Base-by-base conservation (phyloP, 1,140 invertebrate species). In the Aplysia californica region DNA sequence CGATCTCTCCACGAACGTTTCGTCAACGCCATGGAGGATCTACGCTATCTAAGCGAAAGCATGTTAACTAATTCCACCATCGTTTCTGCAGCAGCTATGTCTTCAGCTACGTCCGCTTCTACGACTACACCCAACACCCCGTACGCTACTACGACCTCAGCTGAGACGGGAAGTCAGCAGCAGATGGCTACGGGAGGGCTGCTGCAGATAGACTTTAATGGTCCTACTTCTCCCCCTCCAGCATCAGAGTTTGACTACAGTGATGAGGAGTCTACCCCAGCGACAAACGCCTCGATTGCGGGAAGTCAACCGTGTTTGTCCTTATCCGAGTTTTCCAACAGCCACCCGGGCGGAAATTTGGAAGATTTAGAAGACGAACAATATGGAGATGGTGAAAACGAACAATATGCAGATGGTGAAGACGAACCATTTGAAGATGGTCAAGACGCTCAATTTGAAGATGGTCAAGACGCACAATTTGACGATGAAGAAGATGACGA, bases 271-370 rank as follows among this genome's bases (percentile, higher is more conserved):
- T 70, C n/a, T n/a, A n/a, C n/a, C n/a, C n/a, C n/a, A n/a, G n/a
- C n/a, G n/a, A n/a, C n/a, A n/a, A n/a, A n/a, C n/a, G n/a, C n/a
- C n/a, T n/a, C n/a, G n/a, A n/a, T n/a, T n/a, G n/a, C n/a, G n/a
- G n/a, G n/a, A n/a, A n/a, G n/a, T n/a, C n/a, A n/a, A n/a, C 58
- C 15, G 68, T 70, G 35, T 55, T 70, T 55, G 58, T 70, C 36
- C 58, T 20, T 70, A 70, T 1, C 55, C 50, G n/a, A 70, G 36
- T 1, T 56, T 50, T n/a, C 58, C 58, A 2, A 70, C 50, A 31
- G 26, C 29, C 29, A 55, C 41, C 31, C 58, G 55, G 44, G 44
- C 29, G 5, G 41, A 29, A 26, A 36, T 55, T 5, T 23, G 58
- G 58, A 59, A 23, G 58, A 23, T 21, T 21, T 21, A 59, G 58